Base-by-base conservation (phyloP, 2,113 vertebrate genomes). In the Neogale vison region DNA sequence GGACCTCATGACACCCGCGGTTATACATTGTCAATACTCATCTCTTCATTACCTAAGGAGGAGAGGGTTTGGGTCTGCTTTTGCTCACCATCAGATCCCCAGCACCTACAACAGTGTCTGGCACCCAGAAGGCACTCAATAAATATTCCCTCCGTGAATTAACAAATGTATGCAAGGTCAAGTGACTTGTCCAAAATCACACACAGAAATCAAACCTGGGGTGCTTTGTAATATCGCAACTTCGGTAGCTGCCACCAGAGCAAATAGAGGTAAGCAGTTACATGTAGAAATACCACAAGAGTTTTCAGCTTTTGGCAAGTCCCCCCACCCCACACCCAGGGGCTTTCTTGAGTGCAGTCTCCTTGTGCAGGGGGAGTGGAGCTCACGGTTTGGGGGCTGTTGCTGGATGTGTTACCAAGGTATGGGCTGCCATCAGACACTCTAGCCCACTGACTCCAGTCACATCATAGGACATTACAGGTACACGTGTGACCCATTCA, bases 351-450 rank as follows among this genome's bases (percentile, higher is more conserved):
- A 26, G 20, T 20, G 7, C 80, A 72, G 7, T 17, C 61, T 55
- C 13, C n/a, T 42, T 52, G 18, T 47, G 50, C 17, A 17, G 61
- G 3, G 11, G 34, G 45, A 24, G 50, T 74, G 65, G 36, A 55
- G 17, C 1, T n/a, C 29, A 26, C 1, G 31, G n/a, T 50, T 88
- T 26, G 11, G 61, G 14, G 3, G 2, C 29, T 82, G 82, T 26
- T 47, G 3, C 23, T 89, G 72, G 65, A 6, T 11, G 8, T 24
- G 55, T 52, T 80, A 39, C 26, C 15, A 17, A 4, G n/a, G 3
- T 0, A 0, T 26, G 17, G 1, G 2, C 31, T 42, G 42, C 0
- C 14, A 6, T 50, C 55, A 84, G 52, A 74, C 7, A 0, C 26
- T 42, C 24, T 34, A 18, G 21, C 29, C 21, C 67, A 8, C 2